Evolutionary conservation across 2,888 invertebrate species (phyloP), one percentile per base, ranked within the genome.

Genomic region (Acutogordius australiensis): DNA sequence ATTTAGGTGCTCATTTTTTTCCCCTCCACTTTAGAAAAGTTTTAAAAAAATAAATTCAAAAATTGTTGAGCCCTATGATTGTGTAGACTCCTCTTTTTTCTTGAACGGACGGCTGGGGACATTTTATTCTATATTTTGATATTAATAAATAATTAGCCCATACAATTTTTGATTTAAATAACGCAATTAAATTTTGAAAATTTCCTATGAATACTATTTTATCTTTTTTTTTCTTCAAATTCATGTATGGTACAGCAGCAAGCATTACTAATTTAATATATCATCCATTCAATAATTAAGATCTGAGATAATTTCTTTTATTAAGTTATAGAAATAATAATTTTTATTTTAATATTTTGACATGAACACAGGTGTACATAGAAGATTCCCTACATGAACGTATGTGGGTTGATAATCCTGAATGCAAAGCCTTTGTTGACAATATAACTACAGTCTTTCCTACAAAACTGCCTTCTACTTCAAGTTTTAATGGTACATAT

Each of bases 361-460:
- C 44, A 37, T 51, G 26, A 8, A 51, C 26, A 51, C 4, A 51
- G 51, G 51, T 51, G 23, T 51, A 51, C 51, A 26, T 51, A 4
- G 51, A 51, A 51, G 51, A 51, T 23, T 13, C 51, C 4, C 8
- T 51, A 26, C n/a, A 23, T 23, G 51, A 51, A 21, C 8, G 51
- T 4, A 51, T 51, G 13, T 51, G 51, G 51, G 51, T 51, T 51
- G 51, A 51, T 51, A 51, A 51, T 26, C 8, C 23, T 4, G 51
- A 51, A 23, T 51, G 51, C 26, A 51, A 51, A 23, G 23, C 18
- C 26, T 51, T n/a, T 51, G 51, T 51, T 23, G 51, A 51, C 13
- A 51, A 51, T 51, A 23, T 51, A 21, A 23, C 51, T 23, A 21
- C 51, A n/a, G 51, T 26, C 23, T 51, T 51, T 23, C 4, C 8